phyloP scores from a whole-genome alignment of 2,888 invertebrate genomes.

The Leucoma salicis region DNA sequence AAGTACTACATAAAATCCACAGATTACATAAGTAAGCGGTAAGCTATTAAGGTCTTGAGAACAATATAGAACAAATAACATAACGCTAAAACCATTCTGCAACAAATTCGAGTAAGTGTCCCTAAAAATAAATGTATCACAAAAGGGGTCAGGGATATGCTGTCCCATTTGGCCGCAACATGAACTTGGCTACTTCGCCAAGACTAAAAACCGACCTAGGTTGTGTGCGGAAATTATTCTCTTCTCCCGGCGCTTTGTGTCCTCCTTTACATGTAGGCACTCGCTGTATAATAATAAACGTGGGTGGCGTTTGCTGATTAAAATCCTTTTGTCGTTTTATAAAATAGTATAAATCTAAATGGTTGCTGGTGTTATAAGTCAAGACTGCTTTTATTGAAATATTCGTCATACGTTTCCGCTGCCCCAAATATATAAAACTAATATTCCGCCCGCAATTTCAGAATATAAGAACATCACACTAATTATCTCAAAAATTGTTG shows the following conservation, averaged over 20 bases:
- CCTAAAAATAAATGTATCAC: conserved; percentile 35
- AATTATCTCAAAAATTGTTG: too few relatives aligned
- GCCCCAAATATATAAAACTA: too few relatives aligned
- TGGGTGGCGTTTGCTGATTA: conserved; percentile 39
- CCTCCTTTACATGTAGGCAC: conserved; percentile 23
- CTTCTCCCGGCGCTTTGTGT: conserved; percentile 33
- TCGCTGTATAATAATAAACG: conserved; percentile 25
- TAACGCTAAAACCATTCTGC: conserved; percentile 20
- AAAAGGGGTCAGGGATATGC: conserved; percentile 56
- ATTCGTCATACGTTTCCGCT: too few relatives aligned
- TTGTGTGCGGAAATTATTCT: conserved; percentile 40
- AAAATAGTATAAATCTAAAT: conserved; percentile 19
- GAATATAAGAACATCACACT: too few relatives aligned
- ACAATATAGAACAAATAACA: too few relatives aligned
- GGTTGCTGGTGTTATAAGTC: neutral
- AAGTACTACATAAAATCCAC: too few relatives aligned
- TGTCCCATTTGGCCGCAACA: conserved; percentile 54
- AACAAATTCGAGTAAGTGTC: conserved; percentile 32
- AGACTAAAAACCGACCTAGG: conserved; percentile 33
- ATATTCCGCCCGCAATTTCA: too few relatives aligned
- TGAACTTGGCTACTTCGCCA: conserved; percentile 50
- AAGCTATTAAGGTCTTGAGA: neutral
- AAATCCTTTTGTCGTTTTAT: conserved; percentile 32
- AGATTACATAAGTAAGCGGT: too few relatives aligned
- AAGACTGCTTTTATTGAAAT: too few relatives aligned